phyloP scores from a whole-genome alignment of 2,113 vertebrate genomes.

The Ochotona princeps region DNA sequence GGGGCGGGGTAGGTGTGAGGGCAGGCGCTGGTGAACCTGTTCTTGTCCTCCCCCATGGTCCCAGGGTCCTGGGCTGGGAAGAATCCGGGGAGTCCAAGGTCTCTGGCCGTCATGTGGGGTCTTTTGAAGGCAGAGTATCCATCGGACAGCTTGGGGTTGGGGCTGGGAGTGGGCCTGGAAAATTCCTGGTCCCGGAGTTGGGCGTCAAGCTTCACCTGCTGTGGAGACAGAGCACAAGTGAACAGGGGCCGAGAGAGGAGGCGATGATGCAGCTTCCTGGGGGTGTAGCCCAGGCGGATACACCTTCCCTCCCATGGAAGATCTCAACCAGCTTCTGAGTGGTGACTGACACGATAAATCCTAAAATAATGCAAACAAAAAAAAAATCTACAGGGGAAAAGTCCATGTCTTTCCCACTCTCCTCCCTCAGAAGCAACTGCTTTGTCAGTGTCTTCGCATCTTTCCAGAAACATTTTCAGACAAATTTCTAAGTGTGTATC shows the following conservation, averaged over 20 bases:
- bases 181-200: slow-evolving; percentile 79
- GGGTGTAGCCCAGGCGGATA: not conserved
- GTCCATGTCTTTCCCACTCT: not conserved
- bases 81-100: slow-evolving; percentile 61
- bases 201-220: slow-evolving; percentile 73
- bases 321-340: not conserved
- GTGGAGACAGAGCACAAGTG: not conserved
- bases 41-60: accelerated
- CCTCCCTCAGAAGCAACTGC: not conserved
- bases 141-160: not conserved
- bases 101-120: slow-evolving; percentile 45
- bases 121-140: slow-evolving; percentile 63
- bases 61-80: not conserved
- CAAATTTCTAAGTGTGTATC: not conserved
- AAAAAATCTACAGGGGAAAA: not conserved
- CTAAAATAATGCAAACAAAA: not conserved
- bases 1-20: not conserved
- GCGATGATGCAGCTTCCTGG: not conserved
- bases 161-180: not conserved
- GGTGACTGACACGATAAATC: not conserved
- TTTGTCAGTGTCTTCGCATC: not conserved
- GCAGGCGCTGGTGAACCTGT: not conserved
- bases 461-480: slow-evolving; percentile 11
- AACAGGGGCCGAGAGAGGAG: accelerated
- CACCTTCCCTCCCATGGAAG: not conserved